phyloP scores from a whole-genome alignment of 2,888 invertebrate species.

The Marronus borbonicus region DNA sequence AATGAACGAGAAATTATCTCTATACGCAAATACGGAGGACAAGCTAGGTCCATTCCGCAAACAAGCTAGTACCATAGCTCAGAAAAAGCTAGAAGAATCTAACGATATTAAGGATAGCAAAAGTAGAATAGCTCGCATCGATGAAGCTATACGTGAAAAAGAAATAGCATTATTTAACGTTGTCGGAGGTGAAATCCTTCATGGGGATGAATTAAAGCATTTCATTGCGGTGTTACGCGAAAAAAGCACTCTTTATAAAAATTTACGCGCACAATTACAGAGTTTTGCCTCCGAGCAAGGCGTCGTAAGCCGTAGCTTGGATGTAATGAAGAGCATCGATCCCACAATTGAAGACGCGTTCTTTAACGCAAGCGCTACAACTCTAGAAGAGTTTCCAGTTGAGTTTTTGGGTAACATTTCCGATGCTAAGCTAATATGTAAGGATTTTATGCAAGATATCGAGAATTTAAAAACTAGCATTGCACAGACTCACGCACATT shows the following conservation, averaged over 20 bases:
- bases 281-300: slow-evolving; percentile 84
- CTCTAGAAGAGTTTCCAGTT: slow-evolving; percentile 71
- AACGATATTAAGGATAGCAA: slow-evolving; percentile 80
- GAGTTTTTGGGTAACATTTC: slow-evolving; percentile 74
- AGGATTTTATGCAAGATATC: slow-evolving; percentile 55
- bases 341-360: slow-evolving; percentile 52
- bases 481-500: slow-evolving; percentile 55
- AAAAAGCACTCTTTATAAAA: slow-evolving; percentile 87
- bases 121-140: slow-evolving; percentile 75
- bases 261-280: slow-evolving; percentile 83
- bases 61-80: slow-evolving; percentile 85
- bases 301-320: slow-evolving; percentile 82
- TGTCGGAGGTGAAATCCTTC: slow-evolving; percentile 79
- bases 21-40: slow-evolving; percentile 73
- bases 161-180: slow-evolving; percentile 61
- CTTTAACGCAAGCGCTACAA: slow-evolving; percentile 45
- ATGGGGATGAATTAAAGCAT: slow-evolving; percentile 88
- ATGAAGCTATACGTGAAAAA: slow-evolving; percentile 76
- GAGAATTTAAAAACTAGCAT: slow-evolving; percentile 55
- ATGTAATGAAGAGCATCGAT: slow-evolving; percentile 74
- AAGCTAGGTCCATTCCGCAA: slow-evolving; percentile 89
- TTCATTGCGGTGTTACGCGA: slow-evolving; percentile 87
- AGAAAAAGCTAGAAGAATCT: slow-evolving; percentile 85
- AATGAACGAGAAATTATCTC: slow-evolving; percentile 56
- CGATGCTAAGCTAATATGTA: slow-evolving; percentile 60